Evolutionary conservation across 2,797 vertebrate genomes (phyloP), one percentile per base, ranked within the genome.

Genomic region (Acanthopagrus latus): DNA sequence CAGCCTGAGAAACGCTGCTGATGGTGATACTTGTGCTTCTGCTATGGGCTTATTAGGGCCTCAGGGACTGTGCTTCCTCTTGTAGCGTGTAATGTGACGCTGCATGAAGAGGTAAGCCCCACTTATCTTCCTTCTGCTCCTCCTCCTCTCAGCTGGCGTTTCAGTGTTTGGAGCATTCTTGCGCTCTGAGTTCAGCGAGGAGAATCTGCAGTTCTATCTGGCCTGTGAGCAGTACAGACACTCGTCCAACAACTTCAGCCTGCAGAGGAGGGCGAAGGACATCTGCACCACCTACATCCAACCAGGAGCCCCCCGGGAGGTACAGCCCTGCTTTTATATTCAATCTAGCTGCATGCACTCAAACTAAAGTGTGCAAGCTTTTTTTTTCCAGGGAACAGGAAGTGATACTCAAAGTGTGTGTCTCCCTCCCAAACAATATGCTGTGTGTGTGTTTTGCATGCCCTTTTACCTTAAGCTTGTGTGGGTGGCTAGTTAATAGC

Each of bases 141-240:
- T 67, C 29, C 51, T 50, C 51, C 41, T 69, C 27, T 4, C 85
- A 97, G 96, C 85, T 80, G 96, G 95, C 0, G 80, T 94, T 47
- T 88, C 94, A 0, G 94, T 96, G 55, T 97, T 97, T 58, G 93
- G 86, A 29, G 93, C 95, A 0, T 97, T 96, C 80, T 86, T 97
- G 58, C 95, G 95, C 66, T 96, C 96, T 0, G 95, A 96, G 91
- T 96, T 96, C 93, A 96, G 96, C 0, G 96, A 96, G 80, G 96
- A 96, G 85, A 96, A 97, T 68, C 93, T 97, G 57, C 96, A 96
- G 91, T 97, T 97, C 87, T 96, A 95, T 82, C 62, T 92, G 83
- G 96, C 96, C 44, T 96, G 96, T 71, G 95, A 96, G 79, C 95
- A 96, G 71, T 97, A 96, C 92, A 84, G 73, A 66, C 93, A 94